A percentile compares a stretch with the other conserved stretches of the same genome.
These are phyloP conservation scores for Tyrannus savana DNA, from an alignment of 2,113 vertebrate species.

Conservation along the genomic window DNA sequence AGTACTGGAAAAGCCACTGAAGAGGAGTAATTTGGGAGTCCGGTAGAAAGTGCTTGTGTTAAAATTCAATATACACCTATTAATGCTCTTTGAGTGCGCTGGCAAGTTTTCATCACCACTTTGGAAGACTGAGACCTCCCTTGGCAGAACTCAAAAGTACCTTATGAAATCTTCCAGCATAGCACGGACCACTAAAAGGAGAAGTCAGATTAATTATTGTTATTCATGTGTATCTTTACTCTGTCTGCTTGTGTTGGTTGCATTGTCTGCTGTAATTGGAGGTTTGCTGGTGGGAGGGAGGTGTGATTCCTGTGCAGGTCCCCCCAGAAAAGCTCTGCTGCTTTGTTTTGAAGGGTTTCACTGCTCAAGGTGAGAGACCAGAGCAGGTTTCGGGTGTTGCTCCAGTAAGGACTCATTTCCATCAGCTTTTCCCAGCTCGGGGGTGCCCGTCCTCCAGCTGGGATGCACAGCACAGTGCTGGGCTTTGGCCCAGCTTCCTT, in stretches of 20 bases:
- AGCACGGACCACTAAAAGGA: neutral
- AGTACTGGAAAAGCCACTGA: neutral
- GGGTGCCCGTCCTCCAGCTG: neutral
- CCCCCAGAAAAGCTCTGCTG: neutral
- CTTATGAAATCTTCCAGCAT: neutral
- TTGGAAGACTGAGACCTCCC: neutral
- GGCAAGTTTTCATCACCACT: neutral
- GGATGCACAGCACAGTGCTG: neutral
- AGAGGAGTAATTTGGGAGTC: neutral
- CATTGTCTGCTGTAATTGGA: neutral
- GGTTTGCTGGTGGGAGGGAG: neutral
- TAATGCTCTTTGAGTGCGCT: neutral
- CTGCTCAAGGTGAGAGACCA: neutral
- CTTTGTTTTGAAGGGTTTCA: neutral
- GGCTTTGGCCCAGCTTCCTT: neutral
- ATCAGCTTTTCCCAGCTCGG: neutral
- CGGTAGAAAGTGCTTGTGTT: neutral
- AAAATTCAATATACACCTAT: neutral
- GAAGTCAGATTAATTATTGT: neutral
- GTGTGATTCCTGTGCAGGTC: neutral
- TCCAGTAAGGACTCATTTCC: neutral
- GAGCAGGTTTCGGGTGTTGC: accelerated
- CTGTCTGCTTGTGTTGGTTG: neutral
- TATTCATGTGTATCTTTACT: too few relatives aligned
- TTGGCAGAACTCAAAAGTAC: neutral